These are phyloP conservation scores for Sebastes miniatus DNA, from an alignment of 2,797 vertebrate species.

Conservation along the genomic window DNA sequence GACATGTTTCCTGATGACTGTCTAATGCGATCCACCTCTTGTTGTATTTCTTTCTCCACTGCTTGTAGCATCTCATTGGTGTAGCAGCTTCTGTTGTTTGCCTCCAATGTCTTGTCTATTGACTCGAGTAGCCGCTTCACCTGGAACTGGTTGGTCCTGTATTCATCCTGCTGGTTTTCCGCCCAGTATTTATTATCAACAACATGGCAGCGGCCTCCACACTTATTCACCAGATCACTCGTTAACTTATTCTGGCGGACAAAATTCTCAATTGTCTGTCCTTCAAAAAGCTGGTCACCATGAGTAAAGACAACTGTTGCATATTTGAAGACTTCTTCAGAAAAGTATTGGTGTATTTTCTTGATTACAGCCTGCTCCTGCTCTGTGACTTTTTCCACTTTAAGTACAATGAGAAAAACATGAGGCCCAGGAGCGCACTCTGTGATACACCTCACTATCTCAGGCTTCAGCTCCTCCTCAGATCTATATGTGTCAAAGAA, in stretches of 20 bases:
- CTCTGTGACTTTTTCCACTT: constrained; percentile 15
- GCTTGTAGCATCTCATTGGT: no score
- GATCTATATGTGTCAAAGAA: accelerated
- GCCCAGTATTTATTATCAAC: constrained; percentile 35
- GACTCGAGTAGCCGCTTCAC: constrained; percentile 21
- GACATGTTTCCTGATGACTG: no score
- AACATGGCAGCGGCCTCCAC: constrained; percentile 35
- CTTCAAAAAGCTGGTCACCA: neutral
- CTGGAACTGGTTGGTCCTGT: constrained; percentile 41
- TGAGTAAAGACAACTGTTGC: constrained; percentile 15
- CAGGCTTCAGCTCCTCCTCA: accelerated
- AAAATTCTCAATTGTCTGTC: neutral
- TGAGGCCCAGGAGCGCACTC: constrained; percentile 45
- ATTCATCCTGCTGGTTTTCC: neutral
- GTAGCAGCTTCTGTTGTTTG: constrained; percentile 11
- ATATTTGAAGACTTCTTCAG: neutral
- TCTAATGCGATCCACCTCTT: no score
- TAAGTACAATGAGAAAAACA: constrained; percentile 29
- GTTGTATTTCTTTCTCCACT: no score
- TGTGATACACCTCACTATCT: neutral
- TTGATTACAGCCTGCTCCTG: neutral
- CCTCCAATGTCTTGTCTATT: neutral
- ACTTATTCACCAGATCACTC: constrained; percentile 25
- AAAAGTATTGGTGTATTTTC: accelerated
- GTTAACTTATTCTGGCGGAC: accelerated